phyloP scores from a whole-genome alignment of 2,888 invertebrate species.

The Drosophila affinis region DNA sequence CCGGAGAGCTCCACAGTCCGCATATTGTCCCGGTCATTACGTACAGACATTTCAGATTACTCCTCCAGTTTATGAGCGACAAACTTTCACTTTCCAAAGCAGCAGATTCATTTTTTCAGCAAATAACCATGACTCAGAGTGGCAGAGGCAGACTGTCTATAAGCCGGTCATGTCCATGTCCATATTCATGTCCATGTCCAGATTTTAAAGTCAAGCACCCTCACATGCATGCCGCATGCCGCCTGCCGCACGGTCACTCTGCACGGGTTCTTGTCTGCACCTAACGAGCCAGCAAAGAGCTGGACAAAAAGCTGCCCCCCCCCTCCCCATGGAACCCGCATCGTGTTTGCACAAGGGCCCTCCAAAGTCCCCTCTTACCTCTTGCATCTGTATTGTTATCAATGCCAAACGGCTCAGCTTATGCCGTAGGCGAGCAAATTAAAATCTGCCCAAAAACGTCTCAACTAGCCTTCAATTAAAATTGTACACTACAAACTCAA shows the following conservation, averaged over 20 bases:
- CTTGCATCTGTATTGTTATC: neutral
- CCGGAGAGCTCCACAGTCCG: neutral
- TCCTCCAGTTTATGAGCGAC: slow-evolving; percentile 39
- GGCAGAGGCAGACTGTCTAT: slow-evolving; percentile 19
- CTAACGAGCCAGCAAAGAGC: slow-evolving; percentile 52
- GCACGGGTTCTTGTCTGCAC: slow-evolving; percentile 36
- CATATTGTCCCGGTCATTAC: slow-evolving; percentile 49
- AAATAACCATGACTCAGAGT: slow-evolving; percentile 30
- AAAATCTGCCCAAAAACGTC: slow-evolving; percentile 7
- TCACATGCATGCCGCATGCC: slow-evolving; percentile 43
- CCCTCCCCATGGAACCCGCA: slow-evolving; percentile 30
- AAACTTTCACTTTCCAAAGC: slow-evolving; percentile 50
- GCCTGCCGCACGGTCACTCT: slow-evolving; percentile 50
- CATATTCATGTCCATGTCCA: slow-evolving; percentile 40
- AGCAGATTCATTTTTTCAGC: slow-evolving; percentile 22
- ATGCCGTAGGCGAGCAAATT: slow-evolving; percentile 7
- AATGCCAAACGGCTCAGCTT: slow-evolving; percentile 9
- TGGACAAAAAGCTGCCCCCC: slow-evolving; percentile 26
- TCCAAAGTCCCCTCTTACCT: slow-evolving; percentile 1
- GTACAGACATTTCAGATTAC: slow-evolving; percentile 47
- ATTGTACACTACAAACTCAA: slow-evolving; percentile 23
- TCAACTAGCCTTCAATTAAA: slow-evolving; percentile 51
- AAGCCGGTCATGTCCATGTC: slow-evolving; percentile 21
- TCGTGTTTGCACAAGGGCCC: slow-evolving; percentile 10
- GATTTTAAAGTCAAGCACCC: slow-evolving; percentile 47